Percentiles rank a stretch among this genome's conserved stretches.
phyloP scores from a whole-genome alignment of 2,888 invertebrate species.

The Nephrocerus scutellatus region DNA sequence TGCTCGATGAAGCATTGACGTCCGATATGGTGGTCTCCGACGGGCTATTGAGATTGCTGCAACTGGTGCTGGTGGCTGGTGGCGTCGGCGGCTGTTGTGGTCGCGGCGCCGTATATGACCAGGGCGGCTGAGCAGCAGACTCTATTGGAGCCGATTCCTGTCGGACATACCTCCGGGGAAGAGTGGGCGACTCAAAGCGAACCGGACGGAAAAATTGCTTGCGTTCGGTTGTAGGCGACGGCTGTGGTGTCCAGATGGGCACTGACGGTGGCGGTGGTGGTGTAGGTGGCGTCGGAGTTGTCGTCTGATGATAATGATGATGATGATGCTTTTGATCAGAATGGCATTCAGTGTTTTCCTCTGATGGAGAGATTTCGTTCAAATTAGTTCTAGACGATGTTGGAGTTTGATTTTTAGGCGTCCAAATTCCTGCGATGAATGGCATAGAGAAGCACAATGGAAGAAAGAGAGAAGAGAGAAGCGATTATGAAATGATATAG shows the following conservation, averaged over 20 bases:
- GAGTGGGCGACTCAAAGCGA: slow-evolving; percentile 62
- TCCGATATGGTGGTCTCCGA: slow-evolving; percentile 29
- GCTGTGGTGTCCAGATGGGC: slow-evolving; percentile 73
- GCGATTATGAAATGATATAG: background rate
- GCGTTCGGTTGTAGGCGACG: slow-evolving; percentile 62
- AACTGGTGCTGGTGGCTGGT: slow-evolving; percentile 27
- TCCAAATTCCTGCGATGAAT: slow-evolving; percentile 40
- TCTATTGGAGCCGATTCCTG: slow-evolving; percentile 21
- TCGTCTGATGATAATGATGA: slow-evolving; percentile 14
- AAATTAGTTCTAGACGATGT: slow-evolving; percentile 36
- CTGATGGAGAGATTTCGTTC: slow-evolving; percentile 17
- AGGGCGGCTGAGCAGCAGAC: slow-evolving; percentile 26
- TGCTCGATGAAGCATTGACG: slow-evolving; percentile 27
- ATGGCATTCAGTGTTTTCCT: slow-evolving; percentile 6
- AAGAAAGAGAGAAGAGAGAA: background rate
- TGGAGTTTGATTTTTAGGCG: slow-evolving; percentile 40
- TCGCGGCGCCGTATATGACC: slow-evolving; percentile 25
- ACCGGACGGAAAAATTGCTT: slow-evolving; percentile 76
- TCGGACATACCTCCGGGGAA: slow-evolving; percentile 49
- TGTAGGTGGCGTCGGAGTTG: slow-evolving; percentile 39
- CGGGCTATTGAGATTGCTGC: slow-evolving; percentile 29
- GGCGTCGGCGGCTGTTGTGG: slow-evolving; percentile 26
- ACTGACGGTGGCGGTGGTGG: slow-evolving; percentile 55
- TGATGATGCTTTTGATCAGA: too few relatives aligned
- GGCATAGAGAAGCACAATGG: background rate